Evolutionary conservation across 2,888 invertebrate genomes (phyloP), one percentile per base, ranked within the genome.

Genomic region (Plebejus argus): DNA sequence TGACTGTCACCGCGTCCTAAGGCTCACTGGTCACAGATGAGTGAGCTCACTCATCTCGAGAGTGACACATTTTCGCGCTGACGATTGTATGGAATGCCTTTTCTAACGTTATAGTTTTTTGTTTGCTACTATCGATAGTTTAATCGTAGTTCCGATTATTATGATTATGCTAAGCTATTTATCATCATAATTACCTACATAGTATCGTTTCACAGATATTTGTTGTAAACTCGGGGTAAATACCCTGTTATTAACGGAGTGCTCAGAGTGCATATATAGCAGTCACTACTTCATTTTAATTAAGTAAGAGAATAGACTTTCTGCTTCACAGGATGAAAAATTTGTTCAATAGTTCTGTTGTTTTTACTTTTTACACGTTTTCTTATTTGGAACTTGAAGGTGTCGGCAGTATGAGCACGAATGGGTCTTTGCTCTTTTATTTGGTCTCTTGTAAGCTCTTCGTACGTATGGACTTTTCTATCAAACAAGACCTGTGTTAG

Each of bases 141-240:
- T 74, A 74, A 53, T 74, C 53, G 28, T 74, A 53, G 28, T 45
- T 53, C 23, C 20, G 28, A 28, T 49, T 74, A 71, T 53, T 74
- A 33, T 72, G 23, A 72, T 72, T 45, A n/a, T 45, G 12, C 35
- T 71, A 72, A 72, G 45, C 72, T 72, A 39, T 39, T 72, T 72
- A 72, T 53, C 53, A 49, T 49, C 28, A 74, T 15, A 49, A 74
- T 28, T 53, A 23, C 15, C 20, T 72, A 49, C 23, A 20, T 71
- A 45, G 12, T 72, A 45, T 23, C 23, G 49, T 49, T 49, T 66
- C 23, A 5, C 28, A 5, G 15, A 66, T 53, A 53, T 18, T 53
- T 53, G 15, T 66, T 20, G 28, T 33, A 66, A 66, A 18, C 15
- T 66, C 18, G 15, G 66, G 66, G 66, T 66, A 66, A 66, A 66